Evolutionary conservation across 2,888 invertebrate species (phyloP).

Genomic region (Drosophila gaucha): DNA sequence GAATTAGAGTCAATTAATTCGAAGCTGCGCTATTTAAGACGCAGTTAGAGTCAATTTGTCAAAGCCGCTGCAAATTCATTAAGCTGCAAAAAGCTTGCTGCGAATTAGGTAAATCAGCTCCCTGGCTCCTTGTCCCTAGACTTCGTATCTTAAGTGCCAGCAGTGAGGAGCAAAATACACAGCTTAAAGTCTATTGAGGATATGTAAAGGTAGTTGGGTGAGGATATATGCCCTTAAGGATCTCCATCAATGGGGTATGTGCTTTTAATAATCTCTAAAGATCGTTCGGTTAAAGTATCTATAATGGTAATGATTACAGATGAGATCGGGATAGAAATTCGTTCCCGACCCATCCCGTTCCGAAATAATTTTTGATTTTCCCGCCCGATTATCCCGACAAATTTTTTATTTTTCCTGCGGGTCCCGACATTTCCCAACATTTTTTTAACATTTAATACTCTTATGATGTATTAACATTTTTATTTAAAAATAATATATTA

Average conservation of each 20-base stretch:
- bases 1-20: conserved; percentile 26
- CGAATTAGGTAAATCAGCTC: not conserved
- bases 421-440: too few species aligned
- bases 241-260: conserved; percentile 5
- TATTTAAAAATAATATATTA: too few species aligned
- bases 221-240: too few species aligned
- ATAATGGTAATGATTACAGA: too few species aligned
- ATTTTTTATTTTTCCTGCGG: too few species aligned
- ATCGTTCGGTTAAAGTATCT: not conserved
- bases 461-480: too few species aligned
- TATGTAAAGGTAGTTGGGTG: conserved; percentile 2
- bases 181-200: conserved; percentile 38
- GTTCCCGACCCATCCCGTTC: too few species aligned
- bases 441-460: too few species aligned
- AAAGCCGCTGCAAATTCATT: conserved; percentile 16
- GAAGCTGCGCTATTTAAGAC: conserved; percentile 1
- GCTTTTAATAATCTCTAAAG: not conserved
- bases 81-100: conserved; percentile 4
- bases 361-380: too few species aligned
- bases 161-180: conserved; percentile 31
- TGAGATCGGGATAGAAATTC: not conserved
- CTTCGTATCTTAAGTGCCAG: conserved; percentile 28
- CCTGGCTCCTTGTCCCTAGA: not conserved
- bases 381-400: too few species aligned
- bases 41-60: conserved; percentile 2